Evolutionary conservation across 2,888 invertebrate species (phyloP), one percentile per base, ranked within the genome.

Genomic region (Gerris lacustris): DNA sequence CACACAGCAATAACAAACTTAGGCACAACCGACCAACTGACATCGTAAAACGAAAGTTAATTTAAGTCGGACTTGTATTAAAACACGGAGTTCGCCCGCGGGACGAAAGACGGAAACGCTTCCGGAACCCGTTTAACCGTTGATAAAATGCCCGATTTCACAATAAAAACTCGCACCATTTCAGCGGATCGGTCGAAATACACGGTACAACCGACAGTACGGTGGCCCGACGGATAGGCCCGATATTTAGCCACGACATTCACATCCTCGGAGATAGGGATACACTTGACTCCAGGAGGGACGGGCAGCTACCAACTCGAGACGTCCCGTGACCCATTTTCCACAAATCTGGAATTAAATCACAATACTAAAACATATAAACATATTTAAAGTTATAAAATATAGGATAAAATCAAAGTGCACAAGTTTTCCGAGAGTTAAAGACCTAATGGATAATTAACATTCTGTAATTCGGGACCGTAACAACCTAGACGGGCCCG

Each of bases 291-390:
- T 64, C n/a, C 62, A 2, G 11, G 64, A 18, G 31, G 64, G 64
- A 31, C 31, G 64, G 64, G 64, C 64, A 64, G 64, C 18, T 64
- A 64, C 64, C 18, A 4, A 64, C 64, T 18, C 64, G 7, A 9
- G 18, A 64, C 17, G 63, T 67, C 71, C 69, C 67, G 69, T 73
- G 73, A 73, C 73, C 73, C 73, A 73, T 73, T 73, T 73, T 70
- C 71, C 69, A 55, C 68, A 69, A 67, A 71, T 70, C 73, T 73
- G 73, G 44, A 73, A 73, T 69, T 55, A 55, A 55, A 9, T 15
- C 9, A 5, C 55, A 15, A 55, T 55, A 55, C 9, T 31, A 31
- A 31, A 31, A 31, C 31, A 31, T 31, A 31, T 31, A 31, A 31
- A 31, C 31, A 31, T 31, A 31, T 31, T 31, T 31, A 1, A 31